phyloP scores from a whole-genome alignment of 2,113 vertebrate species.

The Cyphomyrus plagiostoma region DNA sequence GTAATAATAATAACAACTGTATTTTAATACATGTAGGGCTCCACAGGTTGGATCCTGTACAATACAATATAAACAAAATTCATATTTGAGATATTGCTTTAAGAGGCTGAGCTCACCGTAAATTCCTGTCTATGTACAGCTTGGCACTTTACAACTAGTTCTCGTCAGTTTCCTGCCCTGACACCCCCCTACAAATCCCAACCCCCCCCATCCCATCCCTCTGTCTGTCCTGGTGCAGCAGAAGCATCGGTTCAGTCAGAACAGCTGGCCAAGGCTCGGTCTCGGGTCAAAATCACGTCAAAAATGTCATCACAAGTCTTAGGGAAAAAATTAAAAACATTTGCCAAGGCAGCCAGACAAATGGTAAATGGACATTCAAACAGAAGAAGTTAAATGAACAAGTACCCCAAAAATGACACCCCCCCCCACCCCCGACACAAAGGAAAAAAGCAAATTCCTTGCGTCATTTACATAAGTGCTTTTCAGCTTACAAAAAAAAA shows the following conservation, averaged over 20 bases:
- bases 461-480: conserved; percentile 20
- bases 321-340: conserved; percentile 45
- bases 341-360: conserved; percentile 59
- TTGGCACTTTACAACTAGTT: conserved; percentile 71
- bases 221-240: conserved; percentile 37
- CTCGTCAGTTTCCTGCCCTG: conserved; percentile 27
- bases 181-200: neutral
- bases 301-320: conserved; percentile 51
- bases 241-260: neutral
- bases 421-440: conserved; percentile 29
- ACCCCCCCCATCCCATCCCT: conserved; percentile 24
- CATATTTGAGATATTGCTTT: conserved; percentile 73
- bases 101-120: conserved; percentile 64
- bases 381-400: conserved; percentile 29
- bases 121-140: conserved; percentile 65
- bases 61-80: conserved; percentile 71
- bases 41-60: conserved; percentile 60
- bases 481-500: conserved; percentile 36
- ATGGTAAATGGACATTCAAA: conserved; percentile 39
- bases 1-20: conserved; percentile 57
- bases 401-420: conserved; percentile 27
- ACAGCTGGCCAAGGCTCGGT: neutral
- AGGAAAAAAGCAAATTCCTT: conserved; percentile 2
- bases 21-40: conserved; percentile 70
- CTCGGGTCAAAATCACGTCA: neutral